These are phyloP conservation scores for Parelbella ahira DNA, from an alignment of 2,888 invertebrate genomes.

Conservation along the genomic window DNA sequence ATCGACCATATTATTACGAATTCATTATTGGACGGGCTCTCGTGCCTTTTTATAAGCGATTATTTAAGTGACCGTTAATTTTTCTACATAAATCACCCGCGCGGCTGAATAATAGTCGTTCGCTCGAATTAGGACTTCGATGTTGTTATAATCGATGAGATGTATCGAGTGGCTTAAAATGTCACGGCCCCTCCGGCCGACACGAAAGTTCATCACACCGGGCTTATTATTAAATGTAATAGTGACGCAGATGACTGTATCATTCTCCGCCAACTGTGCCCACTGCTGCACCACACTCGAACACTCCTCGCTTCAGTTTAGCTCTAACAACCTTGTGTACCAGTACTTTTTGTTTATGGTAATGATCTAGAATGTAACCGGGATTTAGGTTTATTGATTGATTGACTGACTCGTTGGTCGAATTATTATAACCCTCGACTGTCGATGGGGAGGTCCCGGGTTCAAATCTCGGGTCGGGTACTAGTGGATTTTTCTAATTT, in stretches of 20 bases:
- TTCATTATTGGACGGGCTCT: conserved; percentile 33
- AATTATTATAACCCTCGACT: too few relatives aligned
- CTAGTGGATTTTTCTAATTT: too few relatives aligned
- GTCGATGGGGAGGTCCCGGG: too few relatives aligned
- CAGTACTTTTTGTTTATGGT: too few relatives aligned
- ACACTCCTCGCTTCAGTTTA: too few relatives aligned
- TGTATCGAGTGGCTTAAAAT: conserved; percentile 58
- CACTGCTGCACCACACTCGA: conserved; percentile 41
- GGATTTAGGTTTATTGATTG: too few relatives aligned
- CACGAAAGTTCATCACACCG: conserved; percentile 72
- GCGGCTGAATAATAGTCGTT: conserved; percentile 30
- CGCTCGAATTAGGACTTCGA: conserved; percentile 43
- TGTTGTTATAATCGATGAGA: conserved; percentile 59
- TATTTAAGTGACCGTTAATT: conserved; percentile 28
- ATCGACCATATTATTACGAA: conserved; percentile 35
- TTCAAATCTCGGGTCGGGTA: too few relatives aligned
- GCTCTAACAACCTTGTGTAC: too few relatives aligned
- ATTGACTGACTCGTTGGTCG: too few relatives aligned
- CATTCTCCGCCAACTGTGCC: conserved; percentile 56
- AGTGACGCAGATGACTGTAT: conserved; percentile 71
- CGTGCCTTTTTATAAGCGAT: conserved; percentile 28
- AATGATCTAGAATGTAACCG: too few relatives aligned
- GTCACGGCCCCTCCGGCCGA: conserved; percentile 59
- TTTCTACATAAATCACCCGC: conserved; percentile 28
- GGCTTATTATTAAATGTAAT: conserved; percentile 70